Base-by-base conservation (phyloP, 2,113 vertebrate species). In the Coptodon bakossiorum region DNA sequence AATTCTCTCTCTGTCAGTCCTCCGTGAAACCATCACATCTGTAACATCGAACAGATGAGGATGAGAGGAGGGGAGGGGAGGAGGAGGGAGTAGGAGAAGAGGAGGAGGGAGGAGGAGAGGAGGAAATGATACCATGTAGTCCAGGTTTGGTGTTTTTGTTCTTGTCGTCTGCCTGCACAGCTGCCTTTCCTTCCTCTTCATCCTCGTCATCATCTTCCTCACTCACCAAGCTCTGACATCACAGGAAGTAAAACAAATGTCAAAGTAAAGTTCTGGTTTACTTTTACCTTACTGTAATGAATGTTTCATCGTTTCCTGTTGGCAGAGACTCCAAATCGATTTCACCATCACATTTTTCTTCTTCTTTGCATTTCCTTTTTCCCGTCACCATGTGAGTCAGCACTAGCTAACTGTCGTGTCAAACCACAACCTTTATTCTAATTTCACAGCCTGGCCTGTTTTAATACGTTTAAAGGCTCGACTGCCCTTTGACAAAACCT, bases 141-240 rank as follows among this genome's bases (percentile, higher is more conserved):
- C 96, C 96, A 52, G 91, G 91, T 90, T 95, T 97, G 86, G 43
- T 78, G 86, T 95, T 97, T 88, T 96, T 96, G 92, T 89, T 96
- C 95, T 96, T 98, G 78, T 98, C 97, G 40, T 98, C 98, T 0
- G 86, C 13, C 27, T 94, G 93, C 79, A 97, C 93, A 80, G 95
- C 73, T 4, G 97, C 91, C 31, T 94, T 95, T 91, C 95, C 96
- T 86, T 98, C 98, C 36, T 98, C 97, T 29, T 98, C 98, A 4
- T 99, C 98, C 2, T 99, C 98, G 16, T 99, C 98, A 57, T 99
- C 98, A 34, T 99, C 98, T 0, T 97, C 98, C 93, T 99, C 98
- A 1, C 98, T 99, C 86, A 97, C 96, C 56, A 98, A 94, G 83
- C 97, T 97, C 98, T 99, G 94, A 61, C 22, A 54, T 61, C 68